Evolutionary conservation across 37 sponge, comb jelly and placozoan species (phyloP), one percentile per base, ranked within the genome.

Genomic region (Halichondria panicea): DNA sequence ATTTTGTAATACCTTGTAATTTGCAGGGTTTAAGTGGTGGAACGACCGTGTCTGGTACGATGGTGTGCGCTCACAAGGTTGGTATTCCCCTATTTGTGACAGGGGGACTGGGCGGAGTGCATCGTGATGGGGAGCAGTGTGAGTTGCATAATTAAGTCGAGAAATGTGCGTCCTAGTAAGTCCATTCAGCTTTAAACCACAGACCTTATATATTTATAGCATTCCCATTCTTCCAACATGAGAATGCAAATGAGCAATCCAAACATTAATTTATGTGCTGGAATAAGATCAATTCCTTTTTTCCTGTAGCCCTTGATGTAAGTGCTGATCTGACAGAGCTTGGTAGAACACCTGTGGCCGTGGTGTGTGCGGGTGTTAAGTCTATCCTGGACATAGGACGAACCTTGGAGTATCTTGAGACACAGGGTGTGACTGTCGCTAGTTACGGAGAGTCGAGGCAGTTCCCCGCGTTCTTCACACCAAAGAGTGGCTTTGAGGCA

Each of bases 101-200:
- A 61, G 99, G 99, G 34, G 99, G 99, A 15, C 77, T 98, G 27
- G 99, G 99, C 38, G 99, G 99, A 52, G 99, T 96, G 19, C 94
- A 94, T 75, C 70, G 91, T 34, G 91, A 76, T 24, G 96, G 92
- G 35, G 88, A 96, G 53, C 57, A 39, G 3, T 83, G 89, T 89
- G 52, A 87, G 88, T 58, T 58, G 60, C 19, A 22, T 12, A 27
- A 58, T 27, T 24, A 24, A 58, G 9, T 48, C 9, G 9, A 18
- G 50, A 18, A 13, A 48, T 48, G 13, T 48, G 50, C 13, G 13
- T 48, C 50, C 11, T 48, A 18, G 52, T 15, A 48, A 48, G 15
- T 48, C 15, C 52, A 48, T 48, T 11, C 15, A 15, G 13, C 57
- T 28, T 24, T 27, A 59, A 19, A 12, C 19, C 12, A 59, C 60